Conservation (phyloP, 53 echinoderm and acorn worm species). For the Glandiceps talaboti region DNA sequence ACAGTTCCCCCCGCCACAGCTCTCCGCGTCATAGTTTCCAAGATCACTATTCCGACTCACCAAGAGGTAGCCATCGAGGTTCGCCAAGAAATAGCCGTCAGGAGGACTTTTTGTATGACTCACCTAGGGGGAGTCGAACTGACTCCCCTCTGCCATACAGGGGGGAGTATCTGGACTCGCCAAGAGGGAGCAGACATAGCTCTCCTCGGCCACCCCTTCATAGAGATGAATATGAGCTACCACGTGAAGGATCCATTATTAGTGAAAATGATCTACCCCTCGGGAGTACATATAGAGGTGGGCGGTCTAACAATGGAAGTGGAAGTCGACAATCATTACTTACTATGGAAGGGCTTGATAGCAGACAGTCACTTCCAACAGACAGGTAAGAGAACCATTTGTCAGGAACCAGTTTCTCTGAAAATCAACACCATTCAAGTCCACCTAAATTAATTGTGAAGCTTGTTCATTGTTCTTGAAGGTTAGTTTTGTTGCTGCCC, state of each 20-base stretch:
- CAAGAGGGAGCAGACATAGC: not conserved
- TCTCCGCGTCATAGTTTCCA: not conserved
- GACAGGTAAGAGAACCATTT: slow-evolving; percentile 40
- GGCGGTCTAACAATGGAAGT: not conserved
- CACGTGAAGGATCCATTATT: not conserved
- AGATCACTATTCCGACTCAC: not conserved
- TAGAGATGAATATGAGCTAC: not conserved
- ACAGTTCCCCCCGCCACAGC: not conserved
- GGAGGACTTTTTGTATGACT: not conserved
- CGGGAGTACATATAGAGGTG: slow-evolving; percentile 7
- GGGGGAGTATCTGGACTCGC: not conserved
- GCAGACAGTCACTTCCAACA: slow-evolving; percentile 71
- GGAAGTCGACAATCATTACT: not conserved
- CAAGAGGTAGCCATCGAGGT: not conserved
- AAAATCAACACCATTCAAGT: no score
- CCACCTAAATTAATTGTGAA: no score
- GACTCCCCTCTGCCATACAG: not conserved
- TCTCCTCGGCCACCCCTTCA: not conserved
- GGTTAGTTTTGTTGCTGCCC: no score
- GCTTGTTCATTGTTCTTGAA: no score
- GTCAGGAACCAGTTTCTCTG: no score
- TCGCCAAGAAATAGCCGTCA: not conserved
- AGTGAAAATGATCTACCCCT: slow-evolving; percentile 36
- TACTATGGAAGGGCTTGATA: slow-evolving; percentile 13
- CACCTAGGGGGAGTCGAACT: not conserved